Base-by-base conservation (phyloP, 2,797 vertebrate species). In the Nothura maculosa region DNA sequence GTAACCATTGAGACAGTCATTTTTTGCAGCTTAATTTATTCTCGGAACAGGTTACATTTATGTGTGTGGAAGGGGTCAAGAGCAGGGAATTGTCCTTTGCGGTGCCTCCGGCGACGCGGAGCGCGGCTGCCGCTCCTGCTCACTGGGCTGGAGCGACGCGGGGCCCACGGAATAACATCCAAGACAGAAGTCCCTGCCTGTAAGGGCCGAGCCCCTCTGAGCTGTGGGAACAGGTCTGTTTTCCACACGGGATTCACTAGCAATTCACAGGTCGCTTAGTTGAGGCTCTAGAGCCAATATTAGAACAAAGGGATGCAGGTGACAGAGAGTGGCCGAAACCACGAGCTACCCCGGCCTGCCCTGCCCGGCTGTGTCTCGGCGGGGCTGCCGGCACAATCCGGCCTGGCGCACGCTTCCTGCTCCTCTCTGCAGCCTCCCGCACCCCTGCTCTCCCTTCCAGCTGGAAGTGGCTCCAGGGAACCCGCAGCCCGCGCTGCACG, bases 31-130 rank as follows among this genome's bases (percentile, higher is more conserved):
- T 97, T 96, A 97, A 97, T 99, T 99, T 99, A 99, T 99, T 99
- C 98, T 98, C 98, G 98, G 98, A 98, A 98, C 98, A 98, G 97
- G 96, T 98, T 98, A 99, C 98, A 99, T 98, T 98, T 98, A 98
- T 98, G 98, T 93, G 96, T 98, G 98, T 98, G 96, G 97, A 98
- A 97, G 97, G 97, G 97, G 98, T 97, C 98, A 98, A 97, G 94
- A 98, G 97, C 96, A 97, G 95, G 98, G 91, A 89, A 95, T 81
- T 85, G 66, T 95, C 87, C 97, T 97, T 97, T 94, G 94, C 68
- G 74, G 89, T 90, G 84, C 87, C 94, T 79, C 48, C 68, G 5
- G 4, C 62, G 79, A 88, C 73, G 85, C 91, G 86, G 85, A 73
- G 75, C 27, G 89, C 89, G 69, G 66, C 68, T 50, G 13, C 42